A percentile compares a stretch with the other conserved stretches of the same genome.
Evolutionary conservation across 2,113 vertebrate genomes (phyloP).

Genomic region (Antechinus stuartii): DNA sequence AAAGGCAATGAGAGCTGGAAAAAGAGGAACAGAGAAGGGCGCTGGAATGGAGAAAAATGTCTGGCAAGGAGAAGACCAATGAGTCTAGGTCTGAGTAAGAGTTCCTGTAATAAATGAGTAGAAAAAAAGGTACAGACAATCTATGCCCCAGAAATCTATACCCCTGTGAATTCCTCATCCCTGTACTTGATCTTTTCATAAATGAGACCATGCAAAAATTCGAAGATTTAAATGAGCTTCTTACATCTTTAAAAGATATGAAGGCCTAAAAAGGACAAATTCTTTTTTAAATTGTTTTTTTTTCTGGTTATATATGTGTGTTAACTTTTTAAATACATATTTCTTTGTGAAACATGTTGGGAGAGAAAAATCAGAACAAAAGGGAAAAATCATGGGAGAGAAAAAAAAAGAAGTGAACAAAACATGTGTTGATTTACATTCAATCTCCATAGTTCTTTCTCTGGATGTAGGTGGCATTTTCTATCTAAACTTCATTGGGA

Average conservation of each 20-base stretch:
- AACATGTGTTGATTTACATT: no score
- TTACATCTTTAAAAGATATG: not conserved
- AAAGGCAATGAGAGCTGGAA: not conserved
- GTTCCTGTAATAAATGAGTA: not conserved
- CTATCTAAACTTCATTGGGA: no score
- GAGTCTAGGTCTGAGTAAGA: not conserved
- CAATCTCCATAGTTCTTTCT: no score
- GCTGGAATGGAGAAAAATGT: not conserved
- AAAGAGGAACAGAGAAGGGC: not conserved
- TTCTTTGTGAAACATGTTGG: no score
- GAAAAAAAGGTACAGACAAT: not conserved
- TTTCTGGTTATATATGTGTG: no score
- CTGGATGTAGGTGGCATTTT: no score
- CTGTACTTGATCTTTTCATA: not conserved
- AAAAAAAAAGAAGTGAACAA: no score
- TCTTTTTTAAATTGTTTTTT: no score
- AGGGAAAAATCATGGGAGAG: no score
- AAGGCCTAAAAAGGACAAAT: not conserved
- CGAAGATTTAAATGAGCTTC: not conserved
- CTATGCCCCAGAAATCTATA: not conserved
- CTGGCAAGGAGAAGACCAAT: not conserved
- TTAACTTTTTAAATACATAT: no score
- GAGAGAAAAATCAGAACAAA: no score
- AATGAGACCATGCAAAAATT: not conserved
- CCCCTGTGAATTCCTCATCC: not conserved